Percentiles rank a stretch among this genome's conserved stretches.
Conservation (phyloP, 2,113 vertebrate species). For the Lates calcarifer region DNA sequence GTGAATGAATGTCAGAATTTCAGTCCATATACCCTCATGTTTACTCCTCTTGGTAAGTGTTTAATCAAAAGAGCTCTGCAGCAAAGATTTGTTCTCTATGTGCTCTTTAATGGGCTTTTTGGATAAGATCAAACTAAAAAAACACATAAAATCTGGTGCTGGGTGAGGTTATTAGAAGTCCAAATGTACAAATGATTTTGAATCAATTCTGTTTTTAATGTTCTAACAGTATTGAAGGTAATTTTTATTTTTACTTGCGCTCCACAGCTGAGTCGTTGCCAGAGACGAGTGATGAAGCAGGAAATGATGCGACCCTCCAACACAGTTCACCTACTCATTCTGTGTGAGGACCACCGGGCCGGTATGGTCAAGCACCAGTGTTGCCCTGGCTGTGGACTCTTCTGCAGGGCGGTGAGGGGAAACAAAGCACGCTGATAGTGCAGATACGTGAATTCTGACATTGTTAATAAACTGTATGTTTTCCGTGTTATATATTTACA, state of each 20-base stretch:
- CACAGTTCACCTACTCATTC: conserved; percentile 92
- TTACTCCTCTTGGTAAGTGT: no score
- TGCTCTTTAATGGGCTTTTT: no score
- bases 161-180: neutral
- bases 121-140: no score
- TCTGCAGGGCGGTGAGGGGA: conserved; percentile 92
- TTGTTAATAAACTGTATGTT: neutral
- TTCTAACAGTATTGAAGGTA: neutral
- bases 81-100: no score
- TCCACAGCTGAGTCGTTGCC: conserved; percentile 91
- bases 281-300: conserved; percentile 91
- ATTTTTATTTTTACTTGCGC: neutral
- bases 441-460: neutral
- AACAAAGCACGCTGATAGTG: neutral
- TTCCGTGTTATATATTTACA: neutral
- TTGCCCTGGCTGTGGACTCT: conserved; percentile 97
- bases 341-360: conserved; percentile 96
- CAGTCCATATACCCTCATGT: no score
- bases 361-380: conserved; percentile 99
- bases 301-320: conserved; percentile 98
- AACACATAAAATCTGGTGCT: neutral
- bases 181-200: neutral
- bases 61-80: no score
- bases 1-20: no score
- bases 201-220: neutral